Evolutionary conservation across 2,888 invertebrate genomes (phyloP).

Genomic region (Pandemis corylana): DNA sequence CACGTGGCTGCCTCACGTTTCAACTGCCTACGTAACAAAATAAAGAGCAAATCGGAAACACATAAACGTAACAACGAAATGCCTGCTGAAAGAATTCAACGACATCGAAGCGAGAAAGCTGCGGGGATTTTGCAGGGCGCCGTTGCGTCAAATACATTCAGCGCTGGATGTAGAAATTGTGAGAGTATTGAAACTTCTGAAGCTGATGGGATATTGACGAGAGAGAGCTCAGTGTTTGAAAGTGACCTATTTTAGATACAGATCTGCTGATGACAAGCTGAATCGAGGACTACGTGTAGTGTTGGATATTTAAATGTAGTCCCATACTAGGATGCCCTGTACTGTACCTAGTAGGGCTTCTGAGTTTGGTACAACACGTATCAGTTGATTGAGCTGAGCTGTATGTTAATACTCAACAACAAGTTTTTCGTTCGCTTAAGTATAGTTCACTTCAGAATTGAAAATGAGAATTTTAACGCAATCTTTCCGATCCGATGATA

Average conservation of each 20-base stretch:
- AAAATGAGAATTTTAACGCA: too few species aligned
- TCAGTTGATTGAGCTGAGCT: too few species aligned
- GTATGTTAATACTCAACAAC: too few species aligned
- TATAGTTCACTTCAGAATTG: too few species aligned
- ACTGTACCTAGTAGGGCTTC: neutral
- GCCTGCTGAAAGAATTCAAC: constrained; percentile 32
- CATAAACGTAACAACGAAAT: constrained; percentile 37
- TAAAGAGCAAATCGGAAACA: constrained; percentile 42
- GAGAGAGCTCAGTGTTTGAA: constrained; percentile 3
- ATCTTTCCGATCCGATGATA: neutral
- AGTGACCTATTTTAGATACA: constrained; percentile 1
- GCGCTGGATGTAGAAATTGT: constrained; percentile 13
- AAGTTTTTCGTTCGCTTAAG: too few species aligned
- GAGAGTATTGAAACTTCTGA: constrained; percentile 30
- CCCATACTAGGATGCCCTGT: neutral
- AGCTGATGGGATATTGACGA: constrained; percentile 19
- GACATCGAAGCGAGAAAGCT: constrained; percentile 15
- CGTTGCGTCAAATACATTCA: constrained; percentile 26
- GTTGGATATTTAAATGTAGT: neutral
- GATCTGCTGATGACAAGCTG: neutral
- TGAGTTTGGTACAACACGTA: neutral
- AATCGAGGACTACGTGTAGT: neutral
- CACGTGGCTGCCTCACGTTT: constrained; percentile 32
- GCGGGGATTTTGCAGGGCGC: constrained; percentile 13
- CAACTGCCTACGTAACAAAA: constrained; percentile 37